These are phyloP conservation scores for Agrilus cyanescens DNA, from an alignment of 2,888 invertebrate species.

Conservation along the genomic window DNA sequence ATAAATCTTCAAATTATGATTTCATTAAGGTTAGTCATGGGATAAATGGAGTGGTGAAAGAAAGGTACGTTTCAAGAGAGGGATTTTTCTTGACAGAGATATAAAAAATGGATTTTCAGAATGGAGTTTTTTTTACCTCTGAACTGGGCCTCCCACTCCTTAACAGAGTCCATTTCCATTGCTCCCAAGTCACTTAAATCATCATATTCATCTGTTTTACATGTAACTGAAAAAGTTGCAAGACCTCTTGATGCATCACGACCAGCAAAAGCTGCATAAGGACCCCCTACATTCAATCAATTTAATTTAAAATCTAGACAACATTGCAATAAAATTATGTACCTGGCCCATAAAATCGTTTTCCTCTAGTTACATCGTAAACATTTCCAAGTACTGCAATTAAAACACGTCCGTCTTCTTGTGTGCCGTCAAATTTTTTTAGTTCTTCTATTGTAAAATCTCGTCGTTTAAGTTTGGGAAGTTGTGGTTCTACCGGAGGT, in stretches of 20 bases:
- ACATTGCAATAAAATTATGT: constrained; percentile 21
- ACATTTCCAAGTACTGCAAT: constrained; percentile 91
- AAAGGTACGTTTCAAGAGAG: no score
- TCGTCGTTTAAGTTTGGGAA: constrained; percentile 69
- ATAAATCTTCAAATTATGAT: no score
- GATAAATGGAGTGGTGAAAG: no score
- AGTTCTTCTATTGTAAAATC: constrained; percentile 87
- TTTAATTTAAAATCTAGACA: constrained; percentile 12
- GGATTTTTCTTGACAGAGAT: no score
- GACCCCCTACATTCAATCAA: constrained; percentile 56
- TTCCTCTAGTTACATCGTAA: constrained; percentile 87
- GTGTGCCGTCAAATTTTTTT: constrained; percentile 74
- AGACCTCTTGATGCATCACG: constrained; percentile 90
- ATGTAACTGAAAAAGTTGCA: constrained; percentile 81
- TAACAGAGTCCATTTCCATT: constrained; percentile 89
- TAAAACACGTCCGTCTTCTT: constrained; percentile 75
- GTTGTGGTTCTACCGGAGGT: constrained; percentile 41
- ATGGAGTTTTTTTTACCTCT: constrained; percentile 71
- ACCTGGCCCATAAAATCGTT: constrained; percentile 92
- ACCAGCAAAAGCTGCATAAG: constrained; percentile 90
- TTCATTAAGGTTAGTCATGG: no score
- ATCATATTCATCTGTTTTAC: constrained; percentile 76
- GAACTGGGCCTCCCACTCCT: constrained; percentile 96
- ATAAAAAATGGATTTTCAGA: no score
- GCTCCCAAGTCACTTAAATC: constrained; percentile 88